Base-by-base conservation (phyloP, 2,113 vertebrate genomes). In the Galeopterus variegatus region DNA sequence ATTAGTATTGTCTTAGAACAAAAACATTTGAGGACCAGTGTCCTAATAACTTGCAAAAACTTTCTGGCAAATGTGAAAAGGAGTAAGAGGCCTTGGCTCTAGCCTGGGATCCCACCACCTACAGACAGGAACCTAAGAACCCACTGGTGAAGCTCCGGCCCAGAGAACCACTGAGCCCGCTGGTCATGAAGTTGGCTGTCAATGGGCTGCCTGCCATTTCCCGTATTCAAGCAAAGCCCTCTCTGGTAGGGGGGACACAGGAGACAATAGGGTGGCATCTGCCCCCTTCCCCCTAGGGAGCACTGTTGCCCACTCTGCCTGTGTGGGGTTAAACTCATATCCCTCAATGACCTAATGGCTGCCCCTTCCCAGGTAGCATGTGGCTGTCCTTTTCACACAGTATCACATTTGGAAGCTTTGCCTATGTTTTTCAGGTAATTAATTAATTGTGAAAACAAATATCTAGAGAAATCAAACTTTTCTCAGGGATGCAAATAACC, bases 391-490 rank as follows among this genome's bases (percentile, higher is more conserved):
- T 85, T 80, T 36, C 13, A 58, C 69, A 36, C 18, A 11, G 28
- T 7, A 33, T 64, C 96, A 60, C 80, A 36, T 93, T 87, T 94
- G 89, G 94, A 95, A 95, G 36, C 83, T 81, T 36, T 48, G 24
- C 28, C 89, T 92, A 7, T 58, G 50, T 24, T 67, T 98, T 77
- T 85, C 72, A 82, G 0, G 86, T 5, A 48, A 60, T 67, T 96
- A 96, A 94, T 93, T 90, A 6, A 3, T 85, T 90, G 62, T 77
- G 90, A 93, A 97, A 97, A 97, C 94, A 97, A 95, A 73, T n/a
- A 92, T 86, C 54, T 83, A 88, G 72, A 97, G 83, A 96, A 93
- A 95, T 65, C 85, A 93, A 98, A 98, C 96, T 96, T 97, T 97
- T 96, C 80, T 97, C 72, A 6, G 86, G 93, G 93, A 92, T 64